Base-by-base conservation (phyloP, 2,113 vertebrate genomes). In the Jaculus jaculus region DNA sequence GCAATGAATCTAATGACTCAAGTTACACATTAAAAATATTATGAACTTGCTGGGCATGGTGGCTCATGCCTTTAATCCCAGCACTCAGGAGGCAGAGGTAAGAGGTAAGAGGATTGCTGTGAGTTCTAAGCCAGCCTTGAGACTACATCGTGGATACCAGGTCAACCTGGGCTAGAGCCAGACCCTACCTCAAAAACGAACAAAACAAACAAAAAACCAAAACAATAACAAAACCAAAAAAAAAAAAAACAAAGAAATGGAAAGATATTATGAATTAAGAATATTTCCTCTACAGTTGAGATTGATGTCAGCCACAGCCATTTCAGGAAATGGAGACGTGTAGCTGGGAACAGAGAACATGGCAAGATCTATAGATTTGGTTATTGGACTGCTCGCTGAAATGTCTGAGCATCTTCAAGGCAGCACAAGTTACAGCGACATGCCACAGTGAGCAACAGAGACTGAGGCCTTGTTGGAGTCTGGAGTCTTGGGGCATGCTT, bases 1-100 rank as follows among this genome's bases (percentile, higher is more conserved):
- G 66, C 30, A 89, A 24, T 61, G 39, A 71, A 61, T 74, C 39
- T 84, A 90, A 12, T 84, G 81, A 81, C 39, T 90, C 42, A 80
- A 39, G 54, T 87, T 66, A 77, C 63, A 89, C 2, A 20, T 87
- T 91, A 75, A 92, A 72, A 87, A 78, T 80, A 16, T 69, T 97
- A 68, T 42, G 34, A 84, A 79, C 69, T 71, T 47, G 42, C 42
- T 47, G 42, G 42, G 42, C 42, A 8, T 47, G 42, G 42, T 47
- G 5, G 42, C 8, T 47, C 42, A 47, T 8, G 8, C 42, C 42
- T 47, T 47, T 47, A 47, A 47, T 47, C 42, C 42, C 5, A 47
- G 42, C 42, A n/a, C n/a, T n/a, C n/a, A n/a, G n/a, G 42, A 47
- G 42, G 42, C 8, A 47, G 42, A 47, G 42, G 5, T 47, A 47